phyloP scores from a whole-genome alignment of 2,113 vertebrate genomes.

The Thomomys bottae region DNA sequence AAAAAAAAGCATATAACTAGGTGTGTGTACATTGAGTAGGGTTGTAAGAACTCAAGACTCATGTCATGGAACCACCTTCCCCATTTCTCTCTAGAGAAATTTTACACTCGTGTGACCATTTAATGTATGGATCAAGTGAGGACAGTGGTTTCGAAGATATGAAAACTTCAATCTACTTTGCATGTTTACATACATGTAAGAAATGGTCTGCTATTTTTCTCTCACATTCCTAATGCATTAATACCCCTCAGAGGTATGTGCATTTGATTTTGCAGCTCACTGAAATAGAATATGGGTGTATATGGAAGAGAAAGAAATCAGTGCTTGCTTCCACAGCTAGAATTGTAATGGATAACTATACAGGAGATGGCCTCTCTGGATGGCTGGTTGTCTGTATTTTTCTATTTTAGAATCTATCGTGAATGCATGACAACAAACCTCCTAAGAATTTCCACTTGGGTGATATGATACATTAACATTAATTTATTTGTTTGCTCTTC shows the following conservation, averaged over 20 bases:
- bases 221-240: background rate
- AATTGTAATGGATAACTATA: background rate
- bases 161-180: background rate
- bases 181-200: background rate
- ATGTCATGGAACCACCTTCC: background rate
- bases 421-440: background rate
- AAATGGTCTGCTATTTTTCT: background rate
- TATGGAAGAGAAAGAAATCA: background rate
- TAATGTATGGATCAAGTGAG: background rate
- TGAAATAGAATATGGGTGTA: background rate
- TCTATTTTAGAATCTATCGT: conserved; percentile 8
- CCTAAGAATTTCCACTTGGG: background rate
- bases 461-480: conserved; percentile 15
- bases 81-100: background rate
- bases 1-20: background rate
- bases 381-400: background rate
- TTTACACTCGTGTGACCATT: background rate
- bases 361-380: background rate
- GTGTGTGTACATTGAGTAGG: background rate
- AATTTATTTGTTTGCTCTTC: conserved; percentile 20
- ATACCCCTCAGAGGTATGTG: background rate
- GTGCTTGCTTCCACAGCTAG: background rate
- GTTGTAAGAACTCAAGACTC: background rate
- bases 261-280: background rate
- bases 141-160: background rate